Evolutionary conservation across 1,140 invertebrate species (phyloP), one percentile per base, ranked within the genome.

Genomic region (Zelostemma sp.): DNA sequence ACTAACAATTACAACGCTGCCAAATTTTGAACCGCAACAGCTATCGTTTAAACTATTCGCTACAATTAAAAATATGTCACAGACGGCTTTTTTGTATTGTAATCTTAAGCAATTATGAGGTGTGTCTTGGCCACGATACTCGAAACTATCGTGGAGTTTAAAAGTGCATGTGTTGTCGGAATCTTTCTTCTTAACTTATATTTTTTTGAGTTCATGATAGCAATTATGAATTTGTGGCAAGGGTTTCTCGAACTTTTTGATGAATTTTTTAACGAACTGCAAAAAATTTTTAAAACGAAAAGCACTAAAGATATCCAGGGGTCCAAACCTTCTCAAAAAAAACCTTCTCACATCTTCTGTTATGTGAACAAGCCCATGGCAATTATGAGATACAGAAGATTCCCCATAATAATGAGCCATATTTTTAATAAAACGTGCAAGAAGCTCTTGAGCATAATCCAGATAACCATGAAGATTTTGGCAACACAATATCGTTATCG

Each of bases 201-300:
- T 25, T 4, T 25, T 25, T 25, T 25, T 25, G 3, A 8, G 8
- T 25, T 25, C 21, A 25, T 25, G 21, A 25, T 25, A 25, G 8
- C 21, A 8, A 25, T 25, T 40, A 54, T 16, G 33, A 6, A 67
- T 35, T 28, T 64, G 60, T 35, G 64, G 53, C 6, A 68, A 40
- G 4, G 60, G 61, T 19, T 58, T 58, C n/a, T 45, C 31, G 16
- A 0, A 11, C 35, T 43, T 57, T 50, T 19, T 17, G 6, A 64
- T 25, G 1, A 18, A n/a, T 17, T 51, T 17, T 53, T 58, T 64
- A 8, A 68, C 9, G n/a, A 28, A 15, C 5, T 14, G 17, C 21
- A 64, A 6, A 35, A 57, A 53, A 53, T 68, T 68, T 53, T 64
- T 60, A 33, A 64, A 68, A 16, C 47, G 40, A 53, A 64, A 64